A percentile compares a stretch with the other conserved stretches of the same genome.
Evolutionary conservation across 2,797 vertebrate species (phyloP).

Genomic region (Rhinatrema bivittatum): DNA sequence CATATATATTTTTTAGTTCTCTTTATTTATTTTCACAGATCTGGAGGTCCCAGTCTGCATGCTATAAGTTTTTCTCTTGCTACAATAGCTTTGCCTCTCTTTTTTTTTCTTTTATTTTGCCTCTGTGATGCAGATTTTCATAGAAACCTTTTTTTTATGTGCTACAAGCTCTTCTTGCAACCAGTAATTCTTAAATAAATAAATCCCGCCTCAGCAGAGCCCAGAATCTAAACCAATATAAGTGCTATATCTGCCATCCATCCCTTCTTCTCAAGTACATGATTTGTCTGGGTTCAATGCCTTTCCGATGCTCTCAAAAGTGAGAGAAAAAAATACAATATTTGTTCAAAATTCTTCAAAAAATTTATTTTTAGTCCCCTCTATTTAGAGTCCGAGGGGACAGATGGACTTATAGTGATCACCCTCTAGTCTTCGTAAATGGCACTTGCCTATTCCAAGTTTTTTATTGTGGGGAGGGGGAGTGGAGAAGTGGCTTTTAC

Average conservation of each 20-base stretch:
- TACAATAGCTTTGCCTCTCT: slow-evolving; percentile 78
- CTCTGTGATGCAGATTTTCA: slow-evolving; percentile 67
- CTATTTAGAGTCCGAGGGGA: slow-evolving; percentile 99
- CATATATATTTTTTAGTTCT: too few relatives aligned
- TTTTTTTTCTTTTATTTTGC: too few relatives aligned
- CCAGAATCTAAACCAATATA: slow-evolving; percentile 82
- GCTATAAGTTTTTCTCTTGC: slow-evolving; percentile 84
- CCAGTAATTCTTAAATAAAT: slow-evolving; percentile 72
- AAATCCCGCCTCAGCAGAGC: slow-evolving; percentile 67
- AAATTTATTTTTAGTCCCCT: slow-evolving; percentile 76
- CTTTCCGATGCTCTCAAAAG: slow-evolving; percentile 70
- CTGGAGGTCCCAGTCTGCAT: slow-evolving; percentile 75
- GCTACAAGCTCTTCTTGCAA: slow-evolving; percentile 70
- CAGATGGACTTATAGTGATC: slow-evolving; percentile 92
- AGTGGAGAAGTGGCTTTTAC: slow-evolving; percentile 63
- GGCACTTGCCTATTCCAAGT: slow-evolving; percentile 96
- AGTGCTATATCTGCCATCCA: slow-evolving; percentile 80
- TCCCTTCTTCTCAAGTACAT: slow-evolving; percentile 61
- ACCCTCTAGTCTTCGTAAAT: slow-evolving; percentile 90
- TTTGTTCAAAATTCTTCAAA: slow-evolving; percentile 61
- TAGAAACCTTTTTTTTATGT: slow-evolving; percentile 65
- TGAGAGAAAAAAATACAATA: slow-evolving; percentile 69
- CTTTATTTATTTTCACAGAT: too few relatives aligned
- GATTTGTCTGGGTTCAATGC: slow-evolving; percentile 72
- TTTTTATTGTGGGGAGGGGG: slow-evolving; percentile 76